Conservation (phyloP, 92 coral and sea anemone species). For the Zoanthus sansibaricus region DNA sequence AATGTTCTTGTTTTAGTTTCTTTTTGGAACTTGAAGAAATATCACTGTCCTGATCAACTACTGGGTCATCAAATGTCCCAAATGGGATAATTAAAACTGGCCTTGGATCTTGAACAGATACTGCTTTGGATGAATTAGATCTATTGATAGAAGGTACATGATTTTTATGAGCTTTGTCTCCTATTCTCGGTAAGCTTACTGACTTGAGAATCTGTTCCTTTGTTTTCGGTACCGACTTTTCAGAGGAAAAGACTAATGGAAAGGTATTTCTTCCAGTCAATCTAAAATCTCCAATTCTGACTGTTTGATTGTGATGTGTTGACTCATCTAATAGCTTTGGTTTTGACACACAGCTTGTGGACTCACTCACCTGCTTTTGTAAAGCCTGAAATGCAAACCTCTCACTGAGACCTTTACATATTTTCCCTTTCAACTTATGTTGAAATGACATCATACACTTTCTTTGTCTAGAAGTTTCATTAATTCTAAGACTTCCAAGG, state of each 20-base stretch:
- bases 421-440: constrained; percentile 50
- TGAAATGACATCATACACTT: neutral
- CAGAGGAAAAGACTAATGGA: constrained; percentile 50
- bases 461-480: constrained; percentile 10
- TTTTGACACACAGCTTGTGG: constrained; percentile 46
- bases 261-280: constrained; percentile 43
- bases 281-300: constrained; percentile 37
- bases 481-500: constrained; percentile 38
- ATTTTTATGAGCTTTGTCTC: neutral
- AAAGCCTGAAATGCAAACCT: constrained; percentile 47
- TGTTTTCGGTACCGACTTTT: neutral
- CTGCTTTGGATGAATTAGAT: neutral
- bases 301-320: constrained; percentile 52
- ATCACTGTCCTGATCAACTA: constrained; percentile 43
- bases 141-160: constrained; percentile 8
- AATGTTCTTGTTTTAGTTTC: constrained; percentile 6
- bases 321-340: constrained; percentile 68
- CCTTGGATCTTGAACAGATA: constrained; percentile 21
- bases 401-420: constrained; percentile 74
- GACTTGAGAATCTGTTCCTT: constrained; percentile 21
- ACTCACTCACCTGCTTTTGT: constrained; percentile 4
- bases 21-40: constrained; percentile 18
- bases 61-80: constrained; percentile 90
- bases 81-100: constrained; percentile 83
- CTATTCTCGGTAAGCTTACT: constrained; percentile 9